Conservation (phyloP, 2,113 vertebrate genomes). For the Morphnarchus princeps region DNA sequence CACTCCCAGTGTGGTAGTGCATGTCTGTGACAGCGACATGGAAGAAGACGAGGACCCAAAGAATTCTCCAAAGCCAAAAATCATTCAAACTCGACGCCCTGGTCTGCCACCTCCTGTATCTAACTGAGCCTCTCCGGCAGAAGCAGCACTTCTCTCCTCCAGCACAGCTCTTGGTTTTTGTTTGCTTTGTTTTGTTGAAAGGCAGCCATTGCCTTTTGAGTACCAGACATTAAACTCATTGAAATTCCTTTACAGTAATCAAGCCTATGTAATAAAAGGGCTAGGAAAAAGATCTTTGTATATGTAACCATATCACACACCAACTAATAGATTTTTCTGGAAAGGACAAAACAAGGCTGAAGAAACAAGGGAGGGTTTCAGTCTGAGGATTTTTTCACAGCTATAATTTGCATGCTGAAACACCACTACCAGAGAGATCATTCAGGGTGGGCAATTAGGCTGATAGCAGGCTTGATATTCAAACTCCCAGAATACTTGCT, state of each 20-base stretch:
- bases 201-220: conserved; percentile 59
- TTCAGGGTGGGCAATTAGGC: neutral
- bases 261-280: conserved; percentile 74
- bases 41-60: conserved; percentile 85
- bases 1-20: conserved; percentile 87
- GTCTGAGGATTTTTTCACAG: neutral
- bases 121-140: conserved; percentile 72
- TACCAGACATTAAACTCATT: conserved; percentile 67
- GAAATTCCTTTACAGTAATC: conserved; percentile 62
- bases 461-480: neutral
- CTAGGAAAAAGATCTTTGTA: conserved; percentile 71
- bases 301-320: conserved; percentile 62
- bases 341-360: conserved; percentile 8
- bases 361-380: neutral
- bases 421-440: neutral
- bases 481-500: neutral
- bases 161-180: conserved; percentile 52
- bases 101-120: conserved; percentile 78
- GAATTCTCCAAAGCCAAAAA: conserved; percentile 86
- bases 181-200: conserved; percentile 58
- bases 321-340: conserved; percentile 1
- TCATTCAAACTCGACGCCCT: conserved; percentile 85
- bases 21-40: conserved; percentile 83
- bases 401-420: neutral
- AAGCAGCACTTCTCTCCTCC: conserved; percentile 53